phyloP scores from a whole-genome alignment of 2,113 vertebrate genomes.

The Poeciliopsis turrubarensis region DNA sequence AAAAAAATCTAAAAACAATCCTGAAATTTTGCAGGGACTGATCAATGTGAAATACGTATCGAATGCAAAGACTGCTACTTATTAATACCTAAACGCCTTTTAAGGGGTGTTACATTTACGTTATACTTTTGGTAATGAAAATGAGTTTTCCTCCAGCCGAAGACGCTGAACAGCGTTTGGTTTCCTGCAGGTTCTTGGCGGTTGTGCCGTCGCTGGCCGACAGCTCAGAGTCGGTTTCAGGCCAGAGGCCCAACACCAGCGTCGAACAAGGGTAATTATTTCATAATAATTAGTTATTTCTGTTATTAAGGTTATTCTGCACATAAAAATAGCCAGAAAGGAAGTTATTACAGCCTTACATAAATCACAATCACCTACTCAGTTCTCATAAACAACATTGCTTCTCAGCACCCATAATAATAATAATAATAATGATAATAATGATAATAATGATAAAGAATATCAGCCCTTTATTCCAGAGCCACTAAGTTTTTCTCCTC shows the following conservation, averaged over 20 bases:
- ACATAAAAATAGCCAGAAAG: neutral
- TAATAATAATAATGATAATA: too few relatives aligned
- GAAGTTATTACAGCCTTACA: neutral
- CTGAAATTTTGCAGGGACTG: too few relatives aligned
- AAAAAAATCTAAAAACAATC: too few relatives aligned
- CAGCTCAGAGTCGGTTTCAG: slow-evolving; percentile 97
- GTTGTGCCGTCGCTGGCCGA: slow-evolving; percentile 96
- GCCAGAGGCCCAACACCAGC: slow-evolving; percentile 97
- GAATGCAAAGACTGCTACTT: too few relatives aligned
- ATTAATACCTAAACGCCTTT: too few relatives aligned
- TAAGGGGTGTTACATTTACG: too few relatives aligned
- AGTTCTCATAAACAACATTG: too few relatives aligned
- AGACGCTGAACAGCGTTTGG: neutral
- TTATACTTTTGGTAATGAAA: too few relatives aligned
- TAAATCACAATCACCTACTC: neutral
- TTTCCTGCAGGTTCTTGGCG: slow-evolving; percentile 89
- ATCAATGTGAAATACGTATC: too few relatives aligned
- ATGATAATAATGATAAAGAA: too few relatives aligned
- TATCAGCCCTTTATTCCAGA: neutral
- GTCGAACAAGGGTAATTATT: slow-evolving; percentile 93
- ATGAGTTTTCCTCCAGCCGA: too few relatives aligned
- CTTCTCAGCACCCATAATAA: too few relatives aligned
- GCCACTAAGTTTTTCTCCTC: neutral
- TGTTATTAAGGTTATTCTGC: neutral
- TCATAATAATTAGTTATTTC: rapidly evolving